Conservation (phyloP, 2,797 vertebrate genomes). For the Sebastes jordani region DNA sequence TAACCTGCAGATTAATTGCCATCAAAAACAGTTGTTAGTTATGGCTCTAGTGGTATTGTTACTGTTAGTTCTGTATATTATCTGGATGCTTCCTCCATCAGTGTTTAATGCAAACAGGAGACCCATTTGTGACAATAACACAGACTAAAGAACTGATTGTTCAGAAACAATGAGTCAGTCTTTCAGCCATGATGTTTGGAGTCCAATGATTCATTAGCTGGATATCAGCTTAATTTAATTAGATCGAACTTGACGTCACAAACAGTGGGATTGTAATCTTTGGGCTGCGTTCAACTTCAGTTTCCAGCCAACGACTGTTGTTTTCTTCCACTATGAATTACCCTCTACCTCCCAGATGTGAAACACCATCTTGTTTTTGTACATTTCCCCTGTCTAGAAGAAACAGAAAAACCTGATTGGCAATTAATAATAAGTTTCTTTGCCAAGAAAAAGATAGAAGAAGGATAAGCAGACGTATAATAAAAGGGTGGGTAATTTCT, state of each 20-base stretch:
- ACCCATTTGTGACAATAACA: conserved; percentile 1
- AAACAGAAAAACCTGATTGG: conserved; percentile 37
- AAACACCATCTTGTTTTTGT: conserved; percentile 67
- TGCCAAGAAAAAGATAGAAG: conserved; percentile 50
- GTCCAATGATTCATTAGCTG: conserved; percentile 65
- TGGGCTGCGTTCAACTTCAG: conserved; percentile 50
- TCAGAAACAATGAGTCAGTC: conserved; percentile 21
- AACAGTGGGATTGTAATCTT: conserved; percentile 54
- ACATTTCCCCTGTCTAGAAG: conserved; percentile 43
- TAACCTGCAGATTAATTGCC: background rate
- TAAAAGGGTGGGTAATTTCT: conserved; percentile 19
- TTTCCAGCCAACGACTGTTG: conserved; percentile 33
- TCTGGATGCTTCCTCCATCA: conserved; percentile 12
- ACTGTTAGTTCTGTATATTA: background rate
- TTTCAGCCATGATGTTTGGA: conserved; percentile 28
- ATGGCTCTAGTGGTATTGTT: background rate
- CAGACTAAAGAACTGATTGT: conserved; percentile 47
- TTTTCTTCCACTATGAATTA: conserved; percentile 54
- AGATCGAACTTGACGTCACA: conserved; percentile 49
- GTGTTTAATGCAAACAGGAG: conserved; percentile 12
- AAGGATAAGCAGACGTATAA: conserved; percentile 26
- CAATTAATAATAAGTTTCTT: conserved; percentile 63
- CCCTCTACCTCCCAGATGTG: conserved; percentile 56
- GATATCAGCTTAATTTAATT: conserved; percentile 63
- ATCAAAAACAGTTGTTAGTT: background rate